Conservation (phyloP, 2,797 vertebrate genomes). For the Enteromius mattozi region DNA sequence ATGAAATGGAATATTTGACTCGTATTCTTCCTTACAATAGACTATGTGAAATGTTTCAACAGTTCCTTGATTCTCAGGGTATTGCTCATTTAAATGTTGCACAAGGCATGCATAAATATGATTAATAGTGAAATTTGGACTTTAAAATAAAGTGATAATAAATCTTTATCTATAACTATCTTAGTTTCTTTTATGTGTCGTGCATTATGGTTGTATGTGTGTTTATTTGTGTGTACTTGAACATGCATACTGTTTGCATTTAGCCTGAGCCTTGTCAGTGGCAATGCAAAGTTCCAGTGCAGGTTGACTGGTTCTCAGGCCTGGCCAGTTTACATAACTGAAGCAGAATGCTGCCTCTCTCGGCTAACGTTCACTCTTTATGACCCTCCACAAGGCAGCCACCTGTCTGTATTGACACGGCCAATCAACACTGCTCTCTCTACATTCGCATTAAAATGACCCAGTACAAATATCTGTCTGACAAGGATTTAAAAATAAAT, state of each 20-base stretch:
- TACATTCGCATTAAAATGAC: neutral
- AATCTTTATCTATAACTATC: neutral
- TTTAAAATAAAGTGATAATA: neutral
- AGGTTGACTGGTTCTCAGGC: conserved; percentile 79
- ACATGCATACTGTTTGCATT: conserved; percentile 74
- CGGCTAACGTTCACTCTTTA: conserved; percentile 79
- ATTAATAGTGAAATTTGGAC: neutral
- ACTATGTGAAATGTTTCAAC: neutral
- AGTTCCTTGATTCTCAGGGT: neutral
- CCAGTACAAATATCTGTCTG: neutral
- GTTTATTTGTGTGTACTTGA: conserved; percentile 61
- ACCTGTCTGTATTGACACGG: conserved; percentile 46
- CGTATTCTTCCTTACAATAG: too few relatives aligned
- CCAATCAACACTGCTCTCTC: conserved; percentile 10
- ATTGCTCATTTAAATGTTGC: neutral
- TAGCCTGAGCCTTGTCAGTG: conserved; percentile 73
- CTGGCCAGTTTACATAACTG: conserved; percentile 85
- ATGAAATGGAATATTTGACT: neutral
- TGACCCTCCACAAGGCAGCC: conserved; percentile 45
- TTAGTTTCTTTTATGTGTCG: neutral
- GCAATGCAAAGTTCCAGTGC: conserved; percentile 80
- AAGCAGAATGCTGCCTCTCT: conserved; percentile 72
- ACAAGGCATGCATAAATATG: neutral
- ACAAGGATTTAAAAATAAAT: neutral
- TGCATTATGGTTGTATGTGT: conserved; percentile 43